Evolutionary conservation across 2,113 vertebrate species (phyloP), one percentile per base, ranked within the genome.

Genomic region (Atractosteus spatula): DNA sequence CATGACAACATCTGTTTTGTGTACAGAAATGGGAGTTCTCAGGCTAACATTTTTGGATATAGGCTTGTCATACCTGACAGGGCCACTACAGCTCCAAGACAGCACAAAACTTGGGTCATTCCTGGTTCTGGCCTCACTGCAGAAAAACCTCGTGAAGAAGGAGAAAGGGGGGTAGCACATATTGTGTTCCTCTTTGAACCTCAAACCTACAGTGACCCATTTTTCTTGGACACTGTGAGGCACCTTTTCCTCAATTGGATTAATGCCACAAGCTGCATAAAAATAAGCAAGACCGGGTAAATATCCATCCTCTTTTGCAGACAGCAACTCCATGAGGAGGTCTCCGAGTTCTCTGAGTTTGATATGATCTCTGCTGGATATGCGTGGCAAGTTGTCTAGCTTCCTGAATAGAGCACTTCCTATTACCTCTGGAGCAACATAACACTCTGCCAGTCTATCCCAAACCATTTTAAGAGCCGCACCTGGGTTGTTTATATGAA

Each of bases 391-490:
- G 51, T 51, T 11, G 1, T 13, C 68, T 14, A 74, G 41, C 56
- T 17, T 62, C 16, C 44, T 41, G n/a, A 76, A 62, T 13, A 62
- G 63, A 5, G 70, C 43, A 16, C 54, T 62, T 44, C 63, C 57
- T 0, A 76, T 70, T 8, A 69, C 57, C 13, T 72, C 65, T 12
- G 47, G 44, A 14, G 70, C 67, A 11, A 70, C 70, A 10, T 56
- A 76, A 11, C 69, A 68, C 41, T 76, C 70, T 54, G 72, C 70
- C 29, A 72, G 41, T 29, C 54, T 12, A n/a, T 55, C 13, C 70
- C 75, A 76, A 14, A 61, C 66, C 47, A 44, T 69, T 7, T 17
- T n/a, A 8, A 72, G 57, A 12, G 70, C 66, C 8, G 7, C 4
- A 43, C 14, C 8, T 44, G 70, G 70, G 7, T 68, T 2, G 12